Base-by-base conservation (phyloP, 2,113 vertebrate species). In the Ictidomys tridecemlineatus region DNA sequence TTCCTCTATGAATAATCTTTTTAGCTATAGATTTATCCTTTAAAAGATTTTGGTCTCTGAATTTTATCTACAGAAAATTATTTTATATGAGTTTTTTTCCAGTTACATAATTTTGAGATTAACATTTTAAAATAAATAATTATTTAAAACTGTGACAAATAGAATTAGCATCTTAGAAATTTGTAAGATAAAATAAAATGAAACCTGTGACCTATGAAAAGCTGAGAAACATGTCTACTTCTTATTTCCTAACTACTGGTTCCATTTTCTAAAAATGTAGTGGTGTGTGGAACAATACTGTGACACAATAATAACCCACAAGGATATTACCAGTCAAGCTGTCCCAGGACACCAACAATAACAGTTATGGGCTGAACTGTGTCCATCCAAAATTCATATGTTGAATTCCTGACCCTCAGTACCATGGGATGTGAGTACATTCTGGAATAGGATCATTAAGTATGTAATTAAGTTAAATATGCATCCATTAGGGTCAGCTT, bases 361-460 rank as follows among this genome's bases (percentile, higher is more conserved):
- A 32, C 5, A 13, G 24, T 12, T 9, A 28, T 8, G 1, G n/a
- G 24, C 0, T 18, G 8, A 30, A 37, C 3, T 56, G 22, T 56
- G 45, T 56, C 26, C 30, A 1, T 51, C 42, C 28, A 34, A 53
- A 53, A 42, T 42, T 56, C 12, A 11, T 37, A 42, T 39, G 18
- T 18, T 34, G 8, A 58, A 32, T 12, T 13, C 9, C 22, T 17
- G 22, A 24, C 4, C 28, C 61, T 30, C n/a, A 18, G 37, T 26
- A 34, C 12, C n/a, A 69, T 5, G 20, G 32, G 32, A 12, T 58
- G 1, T n/a, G 18, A 45, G n/a, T 28, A 5, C 18, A 30, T 61
- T 73, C 61, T 3, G 22, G 45, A 13, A n/a, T 12, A 79, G 11
- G 5, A 17, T 18, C 51, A 34, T 42, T 14, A 76, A 45, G 18